Percentiles rank a stretch among this genome's conserved stretches.
phyloP scores from a whole-genome alignment of 23 tunicate species.

The Trididemnum clinides region DNA sequence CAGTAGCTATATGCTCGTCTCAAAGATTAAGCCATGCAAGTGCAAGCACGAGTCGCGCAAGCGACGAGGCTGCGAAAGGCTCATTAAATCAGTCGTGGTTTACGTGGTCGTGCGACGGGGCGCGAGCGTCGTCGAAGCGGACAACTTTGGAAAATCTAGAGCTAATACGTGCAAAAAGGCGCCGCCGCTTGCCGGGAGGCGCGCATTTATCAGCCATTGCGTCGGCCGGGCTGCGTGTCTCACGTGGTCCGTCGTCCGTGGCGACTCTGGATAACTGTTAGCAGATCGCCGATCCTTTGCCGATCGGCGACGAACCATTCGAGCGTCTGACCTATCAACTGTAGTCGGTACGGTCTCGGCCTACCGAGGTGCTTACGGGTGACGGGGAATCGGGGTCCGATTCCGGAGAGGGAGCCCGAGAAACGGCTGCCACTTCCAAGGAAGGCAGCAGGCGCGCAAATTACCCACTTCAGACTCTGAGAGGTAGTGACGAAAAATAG shows the following conservation, averaged over 20 bases:
- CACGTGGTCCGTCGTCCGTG: conserved; percentile 14
- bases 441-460: conserved; percentile 91
- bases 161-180: not conserved
- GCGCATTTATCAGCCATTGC: not conserved
- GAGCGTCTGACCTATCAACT: conserved; percentile 55
- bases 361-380: conserved; percentile 63
- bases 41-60: too few species aligned
- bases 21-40: too few species aligned
- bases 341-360: conserved; percentile 61
- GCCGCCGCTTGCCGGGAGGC: not conserved
- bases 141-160: too few species aligned
- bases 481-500: conserved; percentile 86
- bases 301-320: conserved; percentile 34
- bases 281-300: conserved; percentile 63
- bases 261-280: conserved; percentile 64
- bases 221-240: conserved; percentile 7
- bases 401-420: conserved; percentile 28
- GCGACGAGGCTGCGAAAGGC: too few species aligned
- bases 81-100: too few species aligned
- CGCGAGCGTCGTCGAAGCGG: too few species aligned
- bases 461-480: conserved; percentile 84
- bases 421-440: conserved; percentile 86
- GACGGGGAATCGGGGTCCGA: conserved; percentile 77
- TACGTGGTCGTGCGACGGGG: too few species aligned
- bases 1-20: too few species aligned